Base-by-base conservation (phyloP, 2,797 vertebrate genomes). In the Takifugu rubripes region DNA sequence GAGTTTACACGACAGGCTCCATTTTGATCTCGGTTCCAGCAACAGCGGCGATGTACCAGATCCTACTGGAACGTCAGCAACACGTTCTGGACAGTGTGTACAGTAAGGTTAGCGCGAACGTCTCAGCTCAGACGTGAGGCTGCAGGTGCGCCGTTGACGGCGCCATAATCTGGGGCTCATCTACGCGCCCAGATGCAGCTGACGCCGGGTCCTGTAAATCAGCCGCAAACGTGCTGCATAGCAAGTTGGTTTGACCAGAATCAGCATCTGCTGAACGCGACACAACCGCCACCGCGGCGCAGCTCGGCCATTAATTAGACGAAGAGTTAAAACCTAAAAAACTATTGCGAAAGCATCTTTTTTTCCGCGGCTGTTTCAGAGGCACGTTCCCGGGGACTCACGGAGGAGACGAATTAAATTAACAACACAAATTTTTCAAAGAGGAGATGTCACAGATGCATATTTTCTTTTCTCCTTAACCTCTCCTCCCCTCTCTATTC, bases 1-100 rank as follows among this genome's bases (percentile, higher is more conserved):
- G 86, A 86, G 84, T 89, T 88, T 85, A 82, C 80, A 80, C 77
- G 50, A 79, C 77, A 49, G 75, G 66, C 84, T 81, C 82, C 82
- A 84, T 87, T 84, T 84, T 84, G 68, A 78, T 82, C 66, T 77
- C 61, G 78, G 87, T 86, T 86, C 74, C 54, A 52, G 57, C 59
- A 27, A 36, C 55, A 52, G 57, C 59, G 25, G 33, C 55, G 59
- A 59, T 65, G 67, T 59, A 71, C 58, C 21, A 59, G 14, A 66
- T 70, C 43, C 25, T 42, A 36, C 31, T 45, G 46, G 57, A 25
- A 33, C 16, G 40, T 17, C 36, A 14, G 43, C 2, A 31, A n/a
- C 57, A 45, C 43, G 2, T 9, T n/a, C n/a, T 5, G 15, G 2
- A 24, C 54, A 54, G 21, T 1, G 1, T 43, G 26, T 54, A 31